Percentiles rank a stretch among this genome's conserved stretches.
phyloP scores from a whole-genome alignment of 2,113 vertebrate species.

The Grallaria varia region DNA sequence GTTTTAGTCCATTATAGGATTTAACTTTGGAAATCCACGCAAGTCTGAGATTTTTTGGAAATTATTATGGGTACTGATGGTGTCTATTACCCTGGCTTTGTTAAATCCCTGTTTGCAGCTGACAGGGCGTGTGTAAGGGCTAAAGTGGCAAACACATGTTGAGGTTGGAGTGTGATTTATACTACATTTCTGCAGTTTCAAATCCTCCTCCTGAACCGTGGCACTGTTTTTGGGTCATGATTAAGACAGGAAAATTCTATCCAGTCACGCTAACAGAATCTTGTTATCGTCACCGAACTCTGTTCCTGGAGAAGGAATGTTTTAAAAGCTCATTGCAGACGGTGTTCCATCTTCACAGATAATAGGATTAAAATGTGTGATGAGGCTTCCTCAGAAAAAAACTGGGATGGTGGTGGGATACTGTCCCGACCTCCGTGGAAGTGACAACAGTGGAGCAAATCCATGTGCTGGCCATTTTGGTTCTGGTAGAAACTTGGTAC shows the following conservation, averaged over 20 bases:
- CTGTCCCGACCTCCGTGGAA: background rate
- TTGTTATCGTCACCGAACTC: background rate
- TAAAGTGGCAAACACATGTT: background rate
- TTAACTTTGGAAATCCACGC: background rate
- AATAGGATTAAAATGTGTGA: background rate
- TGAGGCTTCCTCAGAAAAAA: background rate
- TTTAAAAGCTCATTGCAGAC: constrained; percentile 7
- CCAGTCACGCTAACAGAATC: background rate
- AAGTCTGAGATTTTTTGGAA: background rate
- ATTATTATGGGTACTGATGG: background rate
- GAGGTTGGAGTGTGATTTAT: background rate
- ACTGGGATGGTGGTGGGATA: background rate
- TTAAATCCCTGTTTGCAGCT: background rate
- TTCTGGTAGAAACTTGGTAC: constrained; percentile 51
- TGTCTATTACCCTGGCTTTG: background rate
- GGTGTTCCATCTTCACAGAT: background rate
- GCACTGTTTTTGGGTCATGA: background rate
- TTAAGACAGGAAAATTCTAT: background rate
- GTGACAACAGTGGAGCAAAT: background rate
- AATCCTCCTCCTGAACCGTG: background rate
- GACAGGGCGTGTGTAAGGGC: background rate
- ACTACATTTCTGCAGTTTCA: background rate
- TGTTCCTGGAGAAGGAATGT: background rate
- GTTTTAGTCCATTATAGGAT: background rate
- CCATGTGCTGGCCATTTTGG: background rate